Conservation (phyloP, 2,797 vertebrate genomes). For the Semaprochilodus insignis region DNA sequence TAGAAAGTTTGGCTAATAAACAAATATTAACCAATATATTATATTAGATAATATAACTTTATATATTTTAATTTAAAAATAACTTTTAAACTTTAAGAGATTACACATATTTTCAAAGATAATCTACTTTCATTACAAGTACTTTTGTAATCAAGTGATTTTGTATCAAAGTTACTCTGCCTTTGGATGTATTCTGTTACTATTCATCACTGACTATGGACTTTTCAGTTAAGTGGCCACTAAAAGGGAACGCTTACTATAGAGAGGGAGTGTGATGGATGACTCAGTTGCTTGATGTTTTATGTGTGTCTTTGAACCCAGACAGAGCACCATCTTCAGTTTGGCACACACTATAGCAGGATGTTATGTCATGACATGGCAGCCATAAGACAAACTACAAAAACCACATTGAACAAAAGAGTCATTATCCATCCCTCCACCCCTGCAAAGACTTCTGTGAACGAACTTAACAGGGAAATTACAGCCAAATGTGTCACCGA, state of each 20-base stretch:
- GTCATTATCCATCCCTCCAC: conserved; percentile 54
- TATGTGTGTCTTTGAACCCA: conserved; percentile 29
- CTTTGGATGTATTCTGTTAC: not conserved
- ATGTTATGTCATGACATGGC: conserved; percentile 60
- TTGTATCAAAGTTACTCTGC: too few species aligned
- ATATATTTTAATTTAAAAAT: too few species aligned
- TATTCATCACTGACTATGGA: not conserved
- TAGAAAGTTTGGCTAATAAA: too few species aligned
- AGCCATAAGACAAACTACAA: conserved; percentile 38
- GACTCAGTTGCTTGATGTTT: not conserved
- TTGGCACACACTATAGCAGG: conserved; percentile 47
- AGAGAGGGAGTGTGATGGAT: too few species aligned
- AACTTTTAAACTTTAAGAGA: not conserved
- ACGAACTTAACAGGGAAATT: not conserved
- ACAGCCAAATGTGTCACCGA: not conserved
- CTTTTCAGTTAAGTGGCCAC: not conserved
- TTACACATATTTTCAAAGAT: not conserved
- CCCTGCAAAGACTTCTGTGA: not conserved
- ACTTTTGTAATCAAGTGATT: not conserved
- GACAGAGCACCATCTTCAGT: conserved; percentile 40
- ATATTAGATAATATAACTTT: too few species aligned
- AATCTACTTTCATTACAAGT: too few species aligned
- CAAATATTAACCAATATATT: too few species aligned
- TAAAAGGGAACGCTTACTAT: not conserved
- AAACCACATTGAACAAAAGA: conserved; percentile 61